phyloP scores from a whole-genome alignment of 2,888 invertebrate genomes.

The Axea sp. region DNA sequence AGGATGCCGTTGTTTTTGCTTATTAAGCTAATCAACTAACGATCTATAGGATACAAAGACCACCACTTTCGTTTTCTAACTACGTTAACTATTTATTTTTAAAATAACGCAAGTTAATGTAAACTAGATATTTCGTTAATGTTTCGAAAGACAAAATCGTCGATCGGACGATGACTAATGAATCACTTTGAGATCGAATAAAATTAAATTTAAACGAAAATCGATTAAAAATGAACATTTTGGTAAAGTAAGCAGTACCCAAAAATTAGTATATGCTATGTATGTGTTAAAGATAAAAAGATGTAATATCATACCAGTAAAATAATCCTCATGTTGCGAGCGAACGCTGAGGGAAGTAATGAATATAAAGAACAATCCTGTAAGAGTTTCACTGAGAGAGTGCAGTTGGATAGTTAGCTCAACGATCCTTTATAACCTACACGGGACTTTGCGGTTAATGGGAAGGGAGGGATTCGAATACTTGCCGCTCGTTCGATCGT shows the following conservation, averaged over 20 bases:
- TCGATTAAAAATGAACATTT: not conserved
- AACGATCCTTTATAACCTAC: conserved; percentile 79
- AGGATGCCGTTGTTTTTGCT: too few species aligned
- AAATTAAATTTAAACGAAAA: too few species aligned
- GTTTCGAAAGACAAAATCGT: too few species aligned
- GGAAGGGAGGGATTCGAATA: conserved; percentile 14
- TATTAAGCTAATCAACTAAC: conserved; percentile 24
- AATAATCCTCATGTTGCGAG: conserved; percentile 76
- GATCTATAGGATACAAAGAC: not conserved
- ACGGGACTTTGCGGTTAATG: conserved; percentile 64
- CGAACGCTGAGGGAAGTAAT: conserved; percentile 58
- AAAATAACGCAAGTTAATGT: not conserved
- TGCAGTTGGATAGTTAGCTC: conserved; percentile 76
- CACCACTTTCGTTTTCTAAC: conserved; percentile 32
- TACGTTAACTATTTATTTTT: too few species aligned
- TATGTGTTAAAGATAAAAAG: not conserved
- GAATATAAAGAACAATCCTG: conserved; percentile 70
- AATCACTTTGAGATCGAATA: too few species aligned
- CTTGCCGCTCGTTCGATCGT: conserved; percentile 35
- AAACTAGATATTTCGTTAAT: not conserved
- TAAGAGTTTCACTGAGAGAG: conserved; percentile 79
- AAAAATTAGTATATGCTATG: not conserved
- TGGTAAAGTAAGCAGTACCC: not conserved
- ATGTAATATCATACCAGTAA: conserved; percentile 73
- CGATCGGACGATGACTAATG: too few species aligned